Base-by-base conservation (phyloP, 2,113 vertebrate species). In the Sceloporus undulatus region DNA sequence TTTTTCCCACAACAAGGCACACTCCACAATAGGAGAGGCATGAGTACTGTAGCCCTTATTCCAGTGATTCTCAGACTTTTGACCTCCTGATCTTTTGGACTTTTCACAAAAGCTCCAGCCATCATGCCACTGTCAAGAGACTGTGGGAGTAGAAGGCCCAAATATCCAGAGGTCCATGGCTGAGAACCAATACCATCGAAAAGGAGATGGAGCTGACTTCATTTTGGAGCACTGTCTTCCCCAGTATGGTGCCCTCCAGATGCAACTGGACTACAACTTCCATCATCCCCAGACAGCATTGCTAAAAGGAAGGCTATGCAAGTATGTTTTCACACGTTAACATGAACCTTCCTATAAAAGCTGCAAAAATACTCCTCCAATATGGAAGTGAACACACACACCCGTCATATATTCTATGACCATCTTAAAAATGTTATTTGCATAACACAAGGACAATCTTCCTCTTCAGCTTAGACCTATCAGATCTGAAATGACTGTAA, bases 401-500 rank as follows among this genome's bases (percentile, higher is more conserved):
- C 42, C 90, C 11, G 3, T 42, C 48, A 92, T 85, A 93, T 90
- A 92, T 88, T 92, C 92, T 93, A 92, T 91, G 90, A 89, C 91
- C 91, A 94, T 91, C 77, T 87, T 93, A 90, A 66, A 78, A 82
- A 56, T 66, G 85, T 86, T 92, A 94, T 96, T 96, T 96, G 95
- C 95, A 94, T 94, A 94, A 3, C 82, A 81, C 91, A 95, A 92
- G 95, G 93, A 92, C 92, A 93, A 79, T 94, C 54, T 70, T 48
- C 34, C 82, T 90, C 94, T 91, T 94, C 89, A 92, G 87, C 93
- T 92, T 90, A 94, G 93, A 92, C 91, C 93, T 93, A 95, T 94
- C 88, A 92, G 93, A 93, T 80, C 85, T 93, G 94, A 96, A 95
- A 96, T 95, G 95, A 96, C 95, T 96, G 68, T 74, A 42, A 77